Conservation (phyloP, 2,888 invertebrate species). For the Ophioninae sp. region DNA sequence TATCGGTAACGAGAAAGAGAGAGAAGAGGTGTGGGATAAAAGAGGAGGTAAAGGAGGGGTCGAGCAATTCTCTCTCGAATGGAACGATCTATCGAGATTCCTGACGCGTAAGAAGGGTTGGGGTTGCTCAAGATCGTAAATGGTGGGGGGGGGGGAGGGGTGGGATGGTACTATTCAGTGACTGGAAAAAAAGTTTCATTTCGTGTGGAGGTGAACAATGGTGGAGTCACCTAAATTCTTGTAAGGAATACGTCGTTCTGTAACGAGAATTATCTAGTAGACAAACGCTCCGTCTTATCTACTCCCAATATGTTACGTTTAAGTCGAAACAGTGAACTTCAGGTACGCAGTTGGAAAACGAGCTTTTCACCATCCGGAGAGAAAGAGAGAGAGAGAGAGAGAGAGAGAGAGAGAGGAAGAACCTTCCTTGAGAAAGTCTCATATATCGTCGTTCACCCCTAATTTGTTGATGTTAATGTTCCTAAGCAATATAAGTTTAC, state of each 20-base stretch:
- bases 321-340: constrained; percentile 62
- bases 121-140: neutral
- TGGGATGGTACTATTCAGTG: constrained; percentile 48
- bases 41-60: constrained; percentile 12
- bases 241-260: constrained; percentile 60
- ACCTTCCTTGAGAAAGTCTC: constrained; percentile 55
- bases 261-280: constrained; percentile 64
- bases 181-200: constrained; percentile 60
- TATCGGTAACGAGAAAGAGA: constrained; percentile 54
- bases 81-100: constrained; percentile 45
- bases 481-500: constrained; percentile 65
- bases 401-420: neutral
- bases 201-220: constrained; percentile 38
- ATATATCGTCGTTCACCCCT: constrained; percentile 72
- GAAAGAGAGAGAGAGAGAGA: neutral
- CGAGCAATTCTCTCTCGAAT: constrained; percentile 34
- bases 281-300: constrained; percentile 68
- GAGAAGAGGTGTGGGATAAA: neutral
- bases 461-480: constrained; percentile 72
- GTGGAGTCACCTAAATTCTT: constrained; percentile 69
- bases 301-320: constrained; percentile 69
- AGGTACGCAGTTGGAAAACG: neutral
- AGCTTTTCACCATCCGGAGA: constrained; percentile 30
- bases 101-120: constrained; percentile 5
- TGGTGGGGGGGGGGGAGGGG: constrained; percentile 12